Percentiles rank a stretch among this genome's conserved stretches.
Evolutionary conservation across 2,797 vertebrate genomes (phyloP).

Genomic region (Cynopterus sphinx): DNA sequence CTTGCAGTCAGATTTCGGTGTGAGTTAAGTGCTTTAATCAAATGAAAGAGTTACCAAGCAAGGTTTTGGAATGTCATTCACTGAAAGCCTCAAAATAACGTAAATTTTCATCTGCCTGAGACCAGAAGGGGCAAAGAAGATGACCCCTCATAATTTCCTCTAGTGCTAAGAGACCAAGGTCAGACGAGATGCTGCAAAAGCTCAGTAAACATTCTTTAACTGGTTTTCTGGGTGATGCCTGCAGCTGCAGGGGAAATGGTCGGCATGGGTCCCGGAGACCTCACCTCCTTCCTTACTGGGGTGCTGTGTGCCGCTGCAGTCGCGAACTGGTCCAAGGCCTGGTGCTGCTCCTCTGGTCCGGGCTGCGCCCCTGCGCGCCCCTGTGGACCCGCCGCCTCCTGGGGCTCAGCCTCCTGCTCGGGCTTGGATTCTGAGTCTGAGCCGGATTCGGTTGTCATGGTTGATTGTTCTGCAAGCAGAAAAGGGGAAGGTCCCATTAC

Average conservation of each 20-base stretch:
- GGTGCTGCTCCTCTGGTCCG: constrained; percentile 80
- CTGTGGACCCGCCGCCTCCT: constrained; percentile 81
- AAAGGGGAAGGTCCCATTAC: neutral
- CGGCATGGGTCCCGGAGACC: neutral
- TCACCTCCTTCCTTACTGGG: constrained; percentile 90
- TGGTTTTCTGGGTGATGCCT: neutral
- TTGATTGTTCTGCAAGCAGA: constrained; percentile 89
- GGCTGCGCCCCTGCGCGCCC: constrained; percentile 67
- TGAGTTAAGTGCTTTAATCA: constrained; percentile 8
- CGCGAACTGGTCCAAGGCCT: constrained; percentile 85
- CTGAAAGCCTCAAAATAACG: neutral
- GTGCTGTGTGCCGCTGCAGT: constrained; percentile 91
- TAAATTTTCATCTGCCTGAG: neutral
- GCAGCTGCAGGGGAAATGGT: neutral
- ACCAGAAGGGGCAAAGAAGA: neutral
- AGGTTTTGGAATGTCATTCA: neutral
- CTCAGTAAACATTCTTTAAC: neutral
- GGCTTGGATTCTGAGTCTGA: constrained; percentile 92
- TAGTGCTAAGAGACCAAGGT: neutral
- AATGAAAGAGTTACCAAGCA: neutral
- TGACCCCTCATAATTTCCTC: neutral
- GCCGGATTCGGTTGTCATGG: constrained; percentile 96
- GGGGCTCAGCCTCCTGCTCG: constrained; percentile 88
- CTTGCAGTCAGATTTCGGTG: neutral
- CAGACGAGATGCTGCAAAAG: neutral